Base-by-base conservation (phyloP, 2,888 invertebrate species). In the Acanthopleura granulata region DNA sequence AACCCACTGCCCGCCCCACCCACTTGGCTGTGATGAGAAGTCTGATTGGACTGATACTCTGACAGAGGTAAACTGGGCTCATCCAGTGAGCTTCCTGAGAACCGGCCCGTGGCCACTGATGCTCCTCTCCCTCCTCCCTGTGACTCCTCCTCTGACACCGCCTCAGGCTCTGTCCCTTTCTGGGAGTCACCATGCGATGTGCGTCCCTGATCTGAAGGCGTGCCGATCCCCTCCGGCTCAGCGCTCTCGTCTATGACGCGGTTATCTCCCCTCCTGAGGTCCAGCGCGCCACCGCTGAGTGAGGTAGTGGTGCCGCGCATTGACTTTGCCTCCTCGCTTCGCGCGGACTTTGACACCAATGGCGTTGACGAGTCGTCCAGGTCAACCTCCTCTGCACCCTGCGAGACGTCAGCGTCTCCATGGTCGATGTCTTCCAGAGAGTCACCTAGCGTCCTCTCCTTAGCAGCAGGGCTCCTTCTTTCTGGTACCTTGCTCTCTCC, bases 41-140 rank as follows among this genome's bases (percentile, higher is more conserved):
- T n/a, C n/a, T 22, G n/a, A 57, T 22, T 57, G 57, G 57, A 57
- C 57, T 57, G 57, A 57, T 57, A 22, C 57, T n/a, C n/a, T 57
- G 57, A 57, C 18, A 57, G 57, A 57, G 57, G 57, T 57, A 57
- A n/a, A 57, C n/a, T 57, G 18, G 57, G 57, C 57, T 57, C 57
- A n/a, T n/a, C 18, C 57, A 57, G 3, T 57, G 40, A 40, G 40
- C 22, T 57, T 22, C 57, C 57, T 57, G 57, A 57, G 57, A 22
- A n/a, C 18, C n/a, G 57, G 18, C 22, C 57, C 18, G 9, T 40
- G 40, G 40, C 40, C 40, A 40, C 40, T 40, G 40, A 40, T 40
- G 40, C 40, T 40, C 40, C 40, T 40, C 40, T 9, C 40, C 40
- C 40, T 40, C n/a, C 57, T n/a, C 22, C 57, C 57, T 57, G 57